Evolutionary conservation across 1,140 invertebrate species (phyloP), one percentile per base, ranked within the genome.

Genomic region (Coboldia fuscipes): DNA sequence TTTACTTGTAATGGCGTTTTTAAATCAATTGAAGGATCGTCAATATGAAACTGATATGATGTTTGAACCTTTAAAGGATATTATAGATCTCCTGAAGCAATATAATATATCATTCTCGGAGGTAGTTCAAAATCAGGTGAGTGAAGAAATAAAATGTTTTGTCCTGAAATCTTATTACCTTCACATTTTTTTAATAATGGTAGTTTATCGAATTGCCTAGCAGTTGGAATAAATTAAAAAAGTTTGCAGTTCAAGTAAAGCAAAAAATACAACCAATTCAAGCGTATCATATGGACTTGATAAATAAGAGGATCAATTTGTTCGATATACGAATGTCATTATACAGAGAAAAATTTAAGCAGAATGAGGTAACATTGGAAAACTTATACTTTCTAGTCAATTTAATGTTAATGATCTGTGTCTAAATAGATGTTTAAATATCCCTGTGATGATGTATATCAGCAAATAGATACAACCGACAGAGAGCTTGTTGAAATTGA

Each of bases 171-270:
- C 2, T 20, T 3, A 3, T 17, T 28, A 34, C 14, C 14, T 23
- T 33, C 23, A 19, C n/a, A n/a, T n/a, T n/a, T n/a, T n/a, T n/a
- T n/a, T n/a, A n/a, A n/a, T n/a, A n/a, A n/a, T n/a, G n/a, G n/a
- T 51, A 68, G 56, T 45, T 70, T 22, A 57, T 74, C 54, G 72
- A 83, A 45, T 54, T 94, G 20, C 89, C 88, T 0, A 82, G 89
- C 42, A 68, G 70, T 41, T 97, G 90, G 90, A 66, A 57, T 21
- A 77, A 75, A 38, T 68, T 83, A n/a, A 86, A 93, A 52, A 88
- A 89, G 54, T 45, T 63, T 38, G 72, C 80, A 5, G 69, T 79
- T 5, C 70, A 74, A 33, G 72, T 81, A n/a, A 90, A 88, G 50
- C 83, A 89, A 51, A 63, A 74, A 16, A 81, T 92, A 20, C 75